Percentiles rank a stretch among this genome's conserved stretches.
These are phyloP conservation scores for Gila robusta DNA, from an alignment of 2,797 vertebrate species.

Conservation along the genomic window DNA sequence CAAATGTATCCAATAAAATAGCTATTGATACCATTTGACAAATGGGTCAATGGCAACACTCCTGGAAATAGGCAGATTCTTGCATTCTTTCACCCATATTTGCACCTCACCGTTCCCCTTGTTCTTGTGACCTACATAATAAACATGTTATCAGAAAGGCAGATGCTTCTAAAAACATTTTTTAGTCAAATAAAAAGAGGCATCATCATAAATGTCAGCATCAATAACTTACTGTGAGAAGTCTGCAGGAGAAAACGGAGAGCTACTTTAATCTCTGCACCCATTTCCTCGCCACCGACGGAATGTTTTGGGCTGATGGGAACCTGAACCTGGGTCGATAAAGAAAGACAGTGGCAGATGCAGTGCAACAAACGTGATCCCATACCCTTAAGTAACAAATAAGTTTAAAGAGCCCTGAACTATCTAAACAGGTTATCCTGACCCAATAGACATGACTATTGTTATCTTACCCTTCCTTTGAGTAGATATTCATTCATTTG, in stretches of 20 bases:
- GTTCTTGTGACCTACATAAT: conserved; percentile 77
- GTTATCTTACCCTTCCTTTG: conserved; percentile 82
- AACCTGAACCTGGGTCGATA: conserved; percentile 67
- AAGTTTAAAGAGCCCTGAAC: background rate
- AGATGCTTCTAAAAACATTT: background rate
- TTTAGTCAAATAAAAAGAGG: background rate
- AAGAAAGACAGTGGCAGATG: background rate
- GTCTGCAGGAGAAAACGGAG: conserved; percentile 86
- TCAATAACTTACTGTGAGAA: conserved; percentile 75
- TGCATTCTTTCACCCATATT: conserved; percentile 96
- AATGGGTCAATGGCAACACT: conserved; percentile 88
- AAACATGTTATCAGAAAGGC: conserved; percentile 21
- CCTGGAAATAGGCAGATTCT: conserved; percentile 83
- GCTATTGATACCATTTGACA: conserved; percentile 89
- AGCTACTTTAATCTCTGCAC: conserved; percentile 89
- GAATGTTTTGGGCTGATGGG: conserved; percentile 63
- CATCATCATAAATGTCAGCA: background rate
- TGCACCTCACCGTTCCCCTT: conserved; percentile 86
- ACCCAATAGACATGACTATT: background rate
- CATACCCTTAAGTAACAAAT: background rate
- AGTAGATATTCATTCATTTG: conserved; percentile 88
- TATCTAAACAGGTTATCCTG: background rate
- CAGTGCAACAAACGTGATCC: background rate
- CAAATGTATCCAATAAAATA: background rate
- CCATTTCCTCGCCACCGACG: conserved; percentile 85